A percentile compares a stretch with the other conserved stretches of the same genome.
Evolutionary conservation across 2,113 vertebrate genomes (phyloP).

Genomic region (Nycticebus coucang): DNA sequence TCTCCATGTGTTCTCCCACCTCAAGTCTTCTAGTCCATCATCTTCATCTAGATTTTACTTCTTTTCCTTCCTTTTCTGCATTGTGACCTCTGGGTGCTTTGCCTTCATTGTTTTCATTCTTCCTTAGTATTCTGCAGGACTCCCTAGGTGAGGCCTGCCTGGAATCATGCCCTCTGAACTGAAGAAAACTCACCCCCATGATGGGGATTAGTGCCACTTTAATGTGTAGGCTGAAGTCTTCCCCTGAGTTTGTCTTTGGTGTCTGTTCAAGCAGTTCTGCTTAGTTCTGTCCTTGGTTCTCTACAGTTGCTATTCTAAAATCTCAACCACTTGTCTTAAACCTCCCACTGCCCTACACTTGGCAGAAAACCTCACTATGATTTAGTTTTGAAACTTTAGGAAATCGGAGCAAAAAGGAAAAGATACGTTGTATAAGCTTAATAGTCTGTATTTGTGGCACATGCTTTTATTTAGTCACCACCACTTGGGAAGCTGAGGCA

Average conservation of each 20-base stretch:
- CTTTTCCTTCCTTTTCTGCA: not conserved
- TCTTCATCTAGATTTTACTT: not conserved
- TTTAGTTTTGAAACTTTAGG: slow-evolving; percentile 50
- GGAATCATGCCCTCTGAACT: not conserved
- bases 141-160: not conserved
- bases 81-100: not conserved
- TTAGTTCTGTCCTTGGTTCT: not conserved
- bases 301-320: slow-evolving; percentile 7
- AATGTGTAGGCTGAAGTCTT: not conserved
- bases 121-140: not conserved
- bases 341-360: not conserved
- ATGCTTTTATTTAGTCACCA: not conserved
- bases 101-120: not conserved
- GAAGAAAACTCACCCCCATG: not conserved
- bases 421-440: not conserved
- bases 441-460: not conserved
- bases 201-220: not conserved
- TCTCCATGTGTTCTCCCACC: not conserved
- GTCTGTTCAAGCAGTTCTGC: not conserved
- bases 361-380: not conserved
- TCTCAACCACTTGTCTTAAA: not conserved
- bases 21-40: not conserved
- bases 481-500: not conserved
- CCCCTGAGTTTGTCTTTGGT: not conserved
- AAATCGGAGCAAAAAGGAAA: slow-evolving; percentile 35